These are phyloP conservation scores for Condylura cristata DNA, from an alignment of 2,113 vertebrate genomes.

Conservation along the genomic window DNA sequence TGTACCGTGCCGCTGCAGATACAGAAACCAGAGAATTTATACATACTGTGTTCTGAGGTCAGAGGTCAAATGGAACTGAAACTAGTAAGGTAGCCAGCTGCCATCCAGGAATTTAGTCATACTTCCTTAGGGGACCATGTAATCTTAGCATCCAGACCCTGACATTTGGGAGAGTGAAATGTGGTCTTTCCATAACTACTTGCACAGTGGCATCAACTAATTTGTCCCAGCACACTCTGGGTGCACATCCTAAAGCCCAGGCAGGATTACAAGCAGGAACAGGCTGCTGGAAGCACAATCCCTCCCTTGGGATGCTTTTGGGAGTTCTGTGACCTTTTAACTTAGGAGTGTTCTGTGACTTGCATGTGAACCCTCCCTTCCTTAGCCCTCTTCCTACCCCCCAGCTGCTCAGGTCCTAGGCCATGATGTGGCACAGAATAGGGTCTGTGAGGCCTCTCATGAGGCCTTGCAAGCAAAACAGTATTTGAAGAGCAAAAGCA, in stretches of 20 bases:
- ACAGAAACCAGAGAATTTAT: neutral
- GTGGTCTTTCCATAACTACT: too few species aligned
- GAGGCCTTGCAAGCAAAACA: neutral
- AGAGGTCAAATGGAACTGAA: neutral
- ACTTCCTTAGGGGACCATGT: neutral
- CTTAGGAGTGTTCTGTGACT: neutral
- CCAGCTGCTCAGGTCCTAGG: neutral
- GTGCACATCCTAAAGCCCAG: neutral
- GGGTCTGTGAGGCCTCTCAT: too few species aligned
- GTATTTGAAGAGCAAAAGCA: neutral
- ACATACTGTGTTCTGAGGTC: neutral
- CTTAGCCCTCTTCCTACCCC: neutral
- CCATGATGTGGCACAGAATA: too few species aligned
- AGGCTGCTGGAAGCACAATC: too few species aligned
- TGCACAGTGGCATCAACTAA: neutral
- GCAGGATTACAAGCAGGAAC: neutral
- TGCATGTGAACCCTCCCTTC: neutral
- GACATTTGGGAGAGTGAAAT: neutral
- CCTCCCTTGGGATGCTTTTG: neutral
- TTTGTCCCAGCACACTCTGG: neutral
- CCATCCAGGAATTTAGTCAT: neutral
- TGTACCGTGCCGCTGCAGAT: fast-evolving
- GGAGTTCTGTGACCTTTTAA: neutral
- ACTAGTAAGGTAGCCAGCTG: neutral
- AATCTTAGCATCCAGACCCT: neutral